Evolutionary conservation across 1,140 invertebrate species (phyloP).

Genomic region (Musca domestica): DNA sequence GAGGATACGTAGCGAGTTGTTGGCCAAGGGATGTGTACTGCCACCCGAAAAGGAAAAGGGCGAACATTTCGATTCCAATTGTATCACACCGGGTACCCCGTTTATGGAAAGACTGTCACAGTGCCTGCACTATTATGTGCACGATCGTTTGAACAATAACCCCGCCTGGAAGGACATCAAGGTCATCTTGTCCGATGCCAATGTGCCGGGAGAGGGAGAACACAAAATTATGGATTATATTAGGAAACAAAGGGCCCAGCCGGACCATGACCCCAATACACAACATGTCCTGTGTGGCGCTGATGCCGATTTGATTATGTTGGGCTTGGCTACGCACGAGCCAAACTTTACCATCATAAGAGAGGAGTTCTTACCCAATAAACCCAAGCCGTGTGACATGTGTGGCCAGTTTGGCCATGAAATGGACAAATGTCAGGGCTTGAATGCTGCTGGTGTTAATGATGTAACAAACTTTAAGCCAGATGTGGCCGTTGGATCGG

Average conservation of each 20-base stretch:
- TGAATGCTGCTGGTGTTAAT: slow-evolving; percentile 51
- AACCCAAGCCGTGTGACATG: slow-evolving; percentile 93
- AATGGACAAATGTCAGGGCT: slow-evolving; percentile 90
- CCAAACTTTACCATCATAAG: slow-evolving; percentile 97
- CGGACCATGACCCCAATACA: slow-evolving; percentile 96
- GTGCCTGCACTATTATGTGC: slow-evolving; percentile 95
- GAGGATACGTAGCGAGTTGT: slow-evolving; percentile 72
- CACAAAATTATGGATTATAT: slow-evolving; percentile 99
- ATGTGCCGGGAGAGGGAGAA: slow-evolving; percentile 97
- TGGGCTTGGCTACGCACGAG: slow-evolving; percentile 98
- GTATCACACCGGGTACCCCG: slow-evolving; percentile 97
- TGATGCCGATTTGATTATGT: slow-evolving; percentile 98
- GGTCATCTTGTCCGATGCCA: slow-evolving; percentile 97
- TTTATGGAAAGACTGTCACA: slow-evolving; percentile 95
- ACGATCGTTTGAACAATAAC: slow-evolving; percentile 90
- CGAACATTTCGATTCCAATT: slow-evolving; percentile 97
- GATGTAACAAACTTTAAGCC: slow-evolving; percentile 40
- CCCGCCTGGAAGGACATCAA: slow-evolving; percentile 94
- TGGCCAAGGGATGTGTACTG: slow-evolving; percentile 60
- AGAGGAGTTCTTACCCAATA: slow-evolving; percentile 98
- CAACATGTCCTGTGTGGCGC: slow-evolving; percentile 97
- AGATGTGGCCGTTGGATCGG: slow-evolving; percentile 61
- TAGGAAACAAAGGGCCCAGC: slow-evolving; percentile 90
- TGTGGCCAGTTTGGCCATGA: slow-evolving; percentile 96
- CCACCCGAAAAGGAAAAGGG: slow-evolving; percentile 89